Evolutionary conservation across 2,797 vertebrate genomes (phyloP), one percentile per base, ranked within the genome.

Genomic region (Cirrhinus mrigala): DNA sequence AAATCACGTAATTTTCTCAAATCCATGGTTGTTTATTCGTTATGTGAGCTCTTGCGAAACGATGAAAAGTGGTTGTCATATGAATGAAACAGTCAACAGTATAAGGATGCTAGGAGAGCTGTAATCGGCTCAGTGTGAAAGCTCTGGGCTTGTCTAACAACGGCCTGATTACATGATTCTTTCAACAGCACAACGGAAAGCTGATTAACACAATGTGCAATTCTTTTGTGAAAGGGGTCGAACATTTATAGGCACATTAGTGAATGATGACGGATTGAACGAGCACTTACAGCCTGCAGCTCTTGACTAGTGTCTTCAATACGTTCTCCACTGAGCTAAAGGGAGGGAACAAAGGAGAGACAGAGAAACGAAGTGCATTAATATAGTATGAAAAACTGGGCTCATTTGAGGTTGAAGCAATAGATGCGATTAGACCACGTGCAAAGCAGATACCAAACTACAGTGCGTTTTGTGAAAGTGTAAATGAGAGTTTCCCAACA

Each of bases 271-370:
- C 33, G 37, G 16, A 84, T 46, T 77, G 71, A 46, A 12, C 83
- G 52, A 88, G 86, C 88, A 98, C 98, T 98, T 95, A 99, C 98
- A 96, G 97, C 92, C 98, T 95, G 94, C 98, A 99, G 95, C 95
- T 98, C 94, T 98, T 99, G 94, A 99, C 96, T 48, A 99, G 94
- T 82, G 97, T 98, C 95, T 99, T 99, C 94, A 99, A 92, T 90
- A 99, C 96, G 89, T 97, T 97, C 93, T 99, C 98, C 94, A 98
- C 95, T 73, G 97, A 98, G 93, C 98, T 99, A 94, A 86, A 91
- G 6, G 62, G 44, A 60, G 46, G 18, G 50, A 91, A 70, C 52
- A 92, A 88, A 75, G 90, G 90, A 89, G 79, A 92, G 22, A 90
- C 69, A 88, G 60, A 89, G 29, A 48, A 62, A 40, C 14, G 6